A percentile compares a stretch with the other conserved stretches of the same genome.
phyloP scores from a whole-genome alignment of 2,888 invertebrate species.

The Druceiella hillmani region DNA sequence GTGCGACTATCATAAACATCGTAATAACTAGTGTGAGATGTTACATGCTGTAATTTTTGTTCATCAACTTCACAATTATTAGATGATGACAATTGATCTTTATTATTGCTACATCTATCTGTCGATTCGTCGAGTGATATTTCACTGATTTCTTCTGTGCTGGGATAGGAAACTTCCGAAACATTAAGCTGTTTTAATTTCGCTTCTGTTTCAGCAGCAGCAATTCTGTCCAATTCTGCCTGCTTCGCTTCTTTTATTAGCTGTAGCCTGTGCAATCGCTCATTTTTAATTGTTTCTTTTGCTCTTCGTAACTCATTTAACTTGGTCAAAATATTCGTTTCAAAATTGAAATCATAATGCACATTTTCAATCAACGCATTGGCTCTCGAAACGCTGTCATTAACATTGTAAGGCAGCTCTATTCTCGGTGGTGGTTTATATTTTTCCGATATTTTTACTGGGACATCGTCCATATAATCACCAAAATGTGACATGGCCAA shows the following conservation, averaged over 20 bases:
- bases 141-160: conserved; percentile 54
- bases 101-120: too few species aligned
- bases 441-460: conserved; percentile 83
- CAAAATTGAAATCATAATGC: conserved; percentile 68
- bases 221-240: conserved; percentile 47
- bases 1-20: too few species aligned
- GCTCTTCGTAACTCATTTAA: conserved; percentile 65
- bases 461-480: conserved; percentile 75
- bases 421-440: conserved; percentile 70
- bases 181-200: conserved; percentile 51
- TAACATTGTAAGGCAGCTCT: conserved; percentile 48
- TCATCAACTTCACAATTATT: too few species aligned
- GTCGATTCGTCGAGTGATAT: conserved; percentile 47
- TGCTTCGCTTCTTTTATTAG: conserved; percentile 52
- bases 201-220: conserved; percentile 46
- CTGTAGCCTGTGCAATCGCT: conserved; percentile 56
- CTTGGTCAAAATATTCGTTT: conserved; percentile 65
- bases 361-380: conserved; percentile 36
- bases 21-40: too few species aligned
- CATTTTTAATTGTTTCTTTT: conserved; percentile 57
- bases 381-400: conserved; percentile 36
- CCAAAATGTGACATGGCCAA: conserved; percentile 48
- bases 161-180: conserved; percentile 56
- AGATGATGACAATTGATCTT: too few species aligned
- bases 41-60: too few species aligned